phyloP scores from a whole-genome alignment of 2,888 invertebrate species.

The Pristionchus entomophagus region DNA sequence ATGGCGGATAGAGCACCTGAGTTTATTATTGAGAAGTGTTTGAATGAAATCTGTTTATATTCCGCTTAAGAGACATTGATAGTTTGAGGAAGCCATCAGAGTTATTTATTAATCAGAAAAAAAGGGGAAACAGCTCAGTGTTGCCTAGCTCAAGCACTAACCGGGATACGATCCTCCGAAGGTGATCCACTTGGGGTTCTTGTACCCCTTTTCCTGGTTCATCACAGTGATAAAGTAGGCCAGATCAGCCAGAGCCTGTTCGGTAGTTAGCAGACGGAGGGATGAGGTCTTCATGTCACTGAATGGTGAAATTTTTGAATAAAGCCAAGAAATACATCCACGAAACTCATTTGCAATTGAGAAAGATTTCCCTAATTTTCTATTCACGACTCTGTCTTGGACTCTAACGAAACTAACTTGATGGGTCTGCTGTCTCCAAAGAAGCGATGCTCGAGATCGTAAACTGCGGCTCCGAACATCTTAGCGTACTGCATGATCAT shows the following conservation, averaged over 20 bases:
- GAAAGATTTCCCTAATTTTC: background rate
- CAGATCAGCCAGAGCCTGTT: constrained; percentile 63
- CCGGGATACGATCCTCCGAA: constrained; percentile 72
- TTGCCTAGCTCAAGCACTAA: too few relatives aligned
- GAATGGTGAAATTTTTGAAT: too few relatives aligned
- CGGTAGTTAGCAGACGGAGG: constrained; percentile 57
- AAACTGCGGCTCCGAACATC: constrained; percentile 60
- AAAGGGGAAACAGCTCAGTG: too few relatives aligned
- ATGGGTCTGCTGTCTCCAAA: constrained; percentile 64
- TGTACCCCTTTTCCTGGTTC: constrained; percentile 58
- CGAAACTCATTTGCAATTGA: too few relatives aligned
- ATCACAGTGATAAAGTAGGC: constrained; percentile 58
- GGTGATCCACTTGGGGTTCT: constrained; percentile 70
- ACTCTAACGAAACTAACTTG: constrained; percentile 41
- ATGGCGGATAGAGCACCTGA: constrained; percentile 64
- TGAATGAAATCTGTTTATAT: background rate
- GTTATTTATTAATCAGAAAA: too few relatives aligned
- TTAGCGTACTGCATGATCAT: constrained; percentile 57
- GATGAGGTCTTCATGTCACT: constrained; percentile 61
- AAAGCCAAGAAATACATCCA: too few relatives aligned
- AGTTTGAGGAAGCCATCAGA: background rate
- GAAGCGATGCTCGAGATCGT: constrained; percentile 65
- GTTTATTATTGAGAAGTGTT: constrained; percentile 36
- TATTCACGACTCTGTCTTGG: background rate
- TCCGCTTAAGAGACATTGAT: too few relatives aligned